Base-by-base conservation (phyloP, 2,113 vertebrate genomes). In the Dryoscopus gambensis region DNA sequence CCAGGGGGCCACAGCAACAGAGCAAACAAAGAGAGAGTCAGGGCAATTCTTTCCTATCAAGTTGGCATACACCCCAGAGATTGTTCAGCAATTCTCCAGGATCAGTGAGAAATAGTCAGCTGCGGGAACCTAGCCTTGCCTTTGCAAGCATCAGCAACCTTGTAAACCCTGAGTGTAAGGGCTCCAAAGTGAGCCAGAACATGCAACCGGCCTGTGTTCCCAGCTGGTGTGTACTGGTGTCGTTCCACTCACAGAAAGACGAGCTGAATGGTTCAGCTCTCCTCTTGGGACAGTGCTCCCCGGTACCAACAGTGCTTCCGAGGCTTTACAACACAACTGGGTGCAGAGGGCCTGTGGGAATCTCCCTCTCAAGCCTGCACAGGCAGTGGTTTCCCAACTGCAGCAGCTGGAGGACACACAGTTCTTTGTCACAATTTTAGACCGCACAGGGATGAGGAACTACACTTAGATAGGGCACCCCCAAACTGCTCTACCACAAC, bases 41-140 rank as follows among this genome's bases (percentile, higher is more conserved):
- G 69, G 84, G 82, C 68, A 93, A 84, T 92, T 74, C 69, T 96
- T 90, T 93, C 92, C 89, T 87, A 96, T 97, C 96, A 96, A 84
- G 76, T 75, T 97, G 97, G 94, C 97, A 90, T 53, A 30, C 13
- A 1, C 88, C 82, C 95, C 92, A 87, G 84, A 93, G 90, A 92
- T 96, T 87, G 90, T 91, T 97, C 97, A 97, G 97, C 95, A 97
- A 5, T 93, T 95, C 90, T 94, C 65, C 5, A 5, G 28, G 71
- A 96, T 88, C 86, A 88, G 94, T 8, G 60, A 83, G 92, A 85
- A 84, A 88, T 91, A 95, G 81, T 74, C 77, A 83, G 84, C 90
- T 97, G 94, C 79, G 95, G 84, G 93, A 95, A 95, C 35, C 24
- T 13, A 84, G 73, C 47, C 44, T 70, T 78, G 69, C 69, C 93